Evolutionary conservation across 2,888 invertebrate genomes (phyloP), one percentile per base, ranked within the genome.

Genomic region (Parapristionchus giblindavisi): DNA sequence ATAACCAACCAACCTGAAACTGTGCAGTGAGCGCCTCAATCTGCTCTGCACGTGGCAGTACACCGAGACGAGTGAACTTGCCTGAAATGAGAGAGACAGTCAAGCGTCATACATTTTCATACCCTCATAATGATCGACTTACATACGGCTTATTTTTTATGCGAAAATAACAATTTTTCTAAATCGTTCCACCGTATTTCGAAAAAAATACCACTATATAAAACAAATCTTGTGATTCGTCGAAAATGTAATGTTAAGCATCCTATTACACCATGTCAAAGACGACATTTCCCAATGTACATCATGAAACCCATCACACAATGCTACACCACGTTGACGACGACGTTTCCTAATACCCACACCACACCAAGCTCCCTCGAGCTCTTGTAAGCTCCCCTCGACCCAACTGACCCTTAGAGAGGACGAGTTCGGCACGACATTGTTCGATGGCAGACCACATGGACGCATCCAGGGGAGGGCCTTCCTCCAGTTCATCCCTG

Each of bases 401-500:
- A n/a, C 11, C 48, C 48, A 24, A 8, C 70, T 52, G 38, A 70
- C 79, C 83, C 58, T 78, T 77, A 58, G 77, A 81, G 54, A 79
- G 77, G 40, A 85, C 78, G 76, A 87, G 77, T 71, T 86, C 86
- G 52, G 79, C 77, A 6, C 78, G 80, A 70, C 86, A 86, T 65
- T 85, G 83, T 34, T 81, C 81, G 17, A 87, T 76, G 8, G 84
- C 84, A 32, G 80, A 79, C 84, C 84, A 84, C 85, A 87, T 84
- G 36, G 77, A 14, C 14, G 77, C 75, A 74, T 84, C 80, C 61
- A 86, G 72, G 51, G 77, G 78, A 11, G 78, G 80, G 32, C 80
- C 82, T 3, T 48, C 56, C 52, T 77, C 75, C 11, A 78, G 52
- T 43, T 82, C 82, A 32, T 75, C 65, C 24, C 77, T 80, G 75